Percentiles rank a stretch among this genome's conserved stretches.
Evolutionary conservation across 2,113 vertebrate genomes (phyloP).

Genomic region (Bos indicus): DNA sequence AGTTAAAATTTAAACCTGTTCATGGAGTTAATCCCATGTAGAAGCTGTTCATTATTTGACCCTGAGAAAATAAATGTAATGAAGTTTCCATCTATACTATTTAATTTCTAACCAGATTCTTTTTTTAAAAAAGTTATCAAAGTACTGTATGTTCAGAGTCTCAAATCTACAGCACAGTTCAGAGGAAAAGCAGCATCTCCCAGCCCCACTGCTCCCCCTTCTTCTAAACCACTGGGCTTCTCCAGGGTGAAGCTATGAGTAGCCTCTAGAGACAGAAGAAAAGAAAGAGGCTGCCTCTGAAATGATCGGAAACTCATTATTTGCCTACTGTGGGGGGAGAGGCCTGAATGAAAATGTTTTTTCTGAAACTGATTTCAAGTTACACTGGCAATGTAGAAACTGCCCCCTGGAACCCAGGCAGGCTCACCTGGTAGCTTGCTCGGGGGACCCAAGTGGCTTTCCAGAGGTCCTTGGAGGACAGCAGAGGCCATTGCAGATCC

Average conservation of each 20-base stretch:
- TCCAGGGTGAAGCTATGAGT: background rate
- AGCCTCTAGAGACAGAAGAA: background rate
- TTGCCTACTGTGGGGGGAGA: background rate
- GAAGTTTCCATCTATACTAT: background rate
- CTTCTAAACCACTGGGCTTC: background rate
- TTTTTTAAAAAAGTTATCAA: background rate
- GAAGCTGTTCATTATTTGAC: background rate
- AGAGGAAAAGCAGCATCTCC: background rate
- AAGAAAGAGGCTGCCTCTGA: background rate
- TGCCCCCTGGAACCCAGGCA: background rate
- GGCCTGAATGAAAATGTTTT: background rate
- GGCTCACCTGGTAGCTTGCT: background rate
- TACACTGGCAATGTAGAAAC: background rate
- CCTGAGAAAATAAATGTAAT: background rate
- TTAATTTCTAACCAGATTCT: background rate
- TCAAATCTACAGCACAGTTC: background rate
- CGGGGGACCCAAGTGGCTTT: background rate
- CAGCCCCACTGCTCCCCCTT: background rate
- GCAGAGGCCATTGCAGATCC: background rate
- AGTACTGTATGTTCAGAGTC: background rate
- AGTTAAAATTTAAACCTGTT: background rate
- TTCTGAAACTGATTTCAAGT: background rate
- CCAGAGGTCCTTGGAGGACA: background rate
- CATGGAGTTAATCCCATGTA: background rate
- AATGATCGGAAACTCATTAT: background rate